Evolutionary conservation across 1,140 invertebrate species (phyloP).

Genomic region (Fopius arisanus): DNA sequence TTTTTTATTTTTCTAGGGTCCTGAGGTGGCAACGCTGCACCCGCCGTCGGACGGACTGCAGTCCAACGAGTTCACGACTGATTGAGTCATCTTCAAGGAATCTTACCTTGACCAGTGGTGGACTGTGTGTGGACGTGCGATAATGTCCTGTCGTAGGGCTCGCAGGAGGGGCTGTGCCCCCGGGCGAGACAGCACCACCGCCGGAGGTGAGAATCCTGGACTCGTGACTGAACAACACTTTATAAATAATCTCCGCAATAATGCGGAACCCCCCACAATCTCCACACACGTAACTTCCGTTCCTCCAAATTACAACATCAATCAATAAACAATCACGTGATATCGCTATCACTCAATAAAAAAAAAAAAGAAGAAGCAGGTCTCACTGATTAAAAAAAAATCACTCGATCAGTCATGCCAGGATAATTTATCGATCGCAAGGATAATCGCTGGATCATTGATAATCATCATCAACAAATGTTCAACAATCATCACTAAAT

Average conservation of each 20-base stretch:
- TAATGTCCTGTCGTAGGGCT: conserved; percentile 57
- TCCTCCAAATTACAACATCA: too few relatives aligned
- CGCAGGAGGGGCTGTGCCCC: conserved; percentile 60
- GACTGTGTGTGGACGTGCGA: conserved; percentile 55
- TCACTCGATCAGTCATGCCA: too few relatives aligned
- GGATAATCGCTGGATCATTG: too few relatives aligned
- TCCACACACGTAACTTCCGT: conserved; percentile 23
- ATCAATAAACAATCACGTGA: conserved; percentile 12
- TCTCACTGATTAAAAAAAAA: too few relatives aligned
- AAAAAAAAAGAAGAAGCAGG: too few relatives aligned
- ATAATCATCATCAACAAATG: too few relatives aligned
- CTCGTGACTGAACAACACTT: conserved; percentile 64
- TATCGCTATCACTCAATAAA: too few relatives aligned
- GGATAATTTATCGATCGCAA: too few relatives aligned
- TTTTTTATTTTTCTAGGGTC: not conserved
- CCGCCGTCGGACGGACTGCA: not conserved
- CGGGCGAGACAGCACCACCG: conserved; percentile 58
- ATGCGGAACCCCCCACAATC: conserved; percentile 52
- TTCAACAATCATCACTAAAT: too few relatives aligned
- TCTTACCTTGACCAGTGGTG: conserved; percentile 60
- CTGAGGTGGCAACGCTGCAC: not conserved
- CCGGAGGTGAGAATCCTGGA: conserved; percentile 65
- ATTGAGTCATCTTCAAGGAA: not conserved
- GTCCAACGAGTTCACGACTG: too few relatives aligned
- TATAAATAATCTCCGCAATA: conserved; percentile 53